Percentiles rank a stretch among this genome's conserved stretches.
These are phyloP conservation scores for Nesogale talazaci DNA, from an alignment of 2,113 vertebrate species.

Conservation along the genomic window DNA sequence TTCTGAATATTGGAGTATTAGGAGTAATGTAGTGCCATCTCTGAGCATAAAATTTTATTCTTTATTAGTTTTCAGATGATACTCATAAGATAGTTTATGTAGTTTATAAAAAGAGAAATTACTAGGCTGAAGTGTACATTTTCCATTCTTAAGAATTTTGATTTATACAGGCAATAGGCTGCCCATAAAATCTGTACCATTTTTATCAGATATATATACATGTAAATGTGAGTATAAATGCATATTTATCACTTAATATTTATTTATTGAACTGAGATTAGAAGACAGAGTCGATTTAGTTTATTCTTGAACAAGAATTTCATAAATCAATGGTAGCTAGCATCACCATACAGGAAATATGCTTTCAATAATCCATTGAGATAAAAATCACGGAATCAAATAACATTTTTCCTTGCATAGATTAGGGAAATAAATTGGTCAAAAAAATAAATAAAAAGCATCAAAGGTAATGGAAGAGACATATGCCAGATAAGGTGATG, in stretches of 20 bases:
- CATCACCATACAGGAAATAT: neutral
- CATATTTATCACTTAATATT: constrained; percentile 7
- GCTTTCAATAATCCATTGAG: neutral
- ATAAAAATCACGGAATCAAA: constrained; percentile 53
- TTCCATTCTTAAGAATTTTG: neutral
- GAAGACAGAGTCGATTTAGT: neutral
- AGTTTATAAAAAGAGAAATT: constrained; percentile 16
- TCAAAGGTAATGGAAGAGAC: constrained; percentile 52
- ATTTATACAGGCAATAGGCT: constrained; percentile 3
- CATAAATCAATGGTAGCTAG: constrained; percentile 1
- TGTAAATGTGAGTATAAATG: neutral
- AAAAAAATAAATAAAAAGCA: constrained; percentile 35
- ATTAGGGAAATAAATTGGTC: constrained; percentile 40
- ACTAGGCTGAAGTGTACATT: neutral
- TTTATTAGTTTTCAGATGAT: neutral
- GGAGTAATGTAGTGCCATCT: neutral
- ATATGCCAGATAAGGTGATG: constrained; percentile 40
- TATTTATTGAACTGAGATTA: neutral
- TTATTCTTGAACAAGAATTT: constrained; percentile 36
- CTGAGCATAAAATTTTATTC: neutral
- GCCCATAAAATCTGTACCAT: neutral
- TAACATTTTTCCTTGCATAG: constrained; percentile 23
- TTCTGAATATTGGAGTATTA: neutral
- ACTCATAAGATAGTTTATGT: neutral
- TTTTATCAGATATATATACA: neutral